Evolutionary conservation across 2,888 invertebrate species (phyloP).

Genomic region (Podabrus alpinus): DNA sequence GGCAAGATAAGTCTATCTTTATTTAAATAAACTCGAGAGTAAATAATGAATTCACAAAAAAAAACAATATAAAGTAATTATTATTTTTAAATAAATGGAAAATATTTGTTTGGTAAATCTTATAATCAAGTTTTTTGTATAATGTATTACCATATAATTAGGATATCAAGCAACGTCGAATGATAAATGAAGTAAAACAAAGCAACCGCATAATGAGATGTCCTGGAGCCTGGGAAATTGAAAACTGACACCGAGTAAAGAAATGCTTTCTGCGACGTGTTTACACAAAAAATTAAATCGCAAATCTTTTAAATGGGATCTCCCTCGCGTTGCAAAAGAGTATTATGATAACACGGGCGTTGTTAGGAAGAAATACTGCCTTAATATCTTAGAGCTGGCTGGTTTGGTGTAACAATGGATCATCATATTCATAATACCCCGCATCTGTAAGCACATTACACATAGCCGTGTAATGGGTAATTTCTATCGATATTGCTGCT

Average conservation of each 20-base stretch:
- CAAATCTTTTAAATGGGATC: constrained; percentile 51
- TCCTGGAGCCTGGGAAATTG: constrained; percentile 38
- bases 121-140: constrained; percentile 30
- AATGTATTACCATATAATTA: constrained; percentile 37
- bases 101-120: background rate
- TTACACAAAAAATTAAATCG: constrained; percentile 49
- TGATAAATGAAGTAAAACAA: constrained; percentile 34
- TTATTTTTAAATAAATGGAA: background rate
- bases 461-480: constrained; percentile 41
- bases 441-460: constrained; percentile 45
- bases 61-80: background rate
- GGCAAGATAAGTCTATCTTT: background rate
- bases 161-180: constrained; percentile 40
- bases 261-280: constrained; percentile 39
- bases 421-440: constrained; percentile 44
- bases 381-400: constrained; percentile 46
- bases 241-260: constrained; percentile 42
- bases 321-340: constrained; percentile 40
- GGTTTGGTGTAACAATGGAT: constrained; percentile 46
- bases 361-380: constrained; percentile 46
- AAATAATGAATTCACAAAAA: background rate
- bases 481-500: constrained; percentile 44
- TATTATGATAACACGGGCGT: constrained; percentile 47
- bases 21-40: background rate
- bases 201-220: constrained; percentile 35